Evolutionary conservation across 2,888 invertebrate species (phyloP), one percentile per base, ranked within the genome.

Genomic region (Mycogona germanica): DNA sequence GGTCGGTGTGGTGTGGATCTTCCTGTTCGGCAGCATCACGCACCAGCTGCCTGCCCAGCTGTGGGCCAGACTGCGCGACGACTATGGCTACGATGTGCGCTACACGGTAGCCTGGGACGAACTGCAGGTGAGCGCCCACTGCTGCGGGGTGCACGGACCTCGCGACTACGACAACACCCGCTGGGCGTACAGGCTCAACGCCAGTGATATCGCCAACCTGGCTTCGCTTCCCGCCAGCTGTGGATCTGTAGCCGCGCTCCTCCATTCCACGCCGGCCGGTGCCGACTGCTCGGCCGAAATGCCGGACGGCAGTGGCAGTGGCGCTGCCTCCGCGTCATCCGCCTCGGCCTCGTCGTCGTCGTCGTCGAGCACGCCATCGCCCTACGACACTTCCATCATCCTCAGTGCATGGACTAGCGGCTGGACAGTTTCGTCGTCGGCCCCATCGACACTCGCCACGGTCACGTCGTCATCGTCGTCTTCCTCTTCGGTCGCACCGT

Each of bases 1-100:
- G 49, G 79, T 87, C 60, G 87, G 87, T 45, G 80, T 87, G 55
- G 84, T 84, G 64, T 88, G 87, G 87, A 81, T 87, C 59, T 84
- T 86, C 70, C 76, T 82, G 37, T 83, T 83, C 68, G 82, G 84
- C 65, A 76, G 77, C 49, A 79, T 87, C 63, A 80, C 83, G 64
- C 78, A 81, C 60, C 84, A 84, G 62, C 73, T 88, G 51, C 76
- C 79, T 61, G 84, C 84, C 12, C 77, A 78, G 57, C 71, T 84
- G 47, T 77, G 77, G 59, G 71, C 76, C 42, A 74, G 77, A 30
- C 67, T 81, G 44, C 61, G 78, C 61, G 76, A 77, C 60, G 82
- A 85, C 61, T 87, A 87, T 74, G 81, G 81, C 54, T 75, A 76
- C 44, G 81, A 82, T 65, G 69, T 76, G 30, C 80, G 81, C 59